Evolutionary conservation across 2,888 invertebrate species (phyloP).

Genomic region (Amblyjoppa proteus): DNA sequence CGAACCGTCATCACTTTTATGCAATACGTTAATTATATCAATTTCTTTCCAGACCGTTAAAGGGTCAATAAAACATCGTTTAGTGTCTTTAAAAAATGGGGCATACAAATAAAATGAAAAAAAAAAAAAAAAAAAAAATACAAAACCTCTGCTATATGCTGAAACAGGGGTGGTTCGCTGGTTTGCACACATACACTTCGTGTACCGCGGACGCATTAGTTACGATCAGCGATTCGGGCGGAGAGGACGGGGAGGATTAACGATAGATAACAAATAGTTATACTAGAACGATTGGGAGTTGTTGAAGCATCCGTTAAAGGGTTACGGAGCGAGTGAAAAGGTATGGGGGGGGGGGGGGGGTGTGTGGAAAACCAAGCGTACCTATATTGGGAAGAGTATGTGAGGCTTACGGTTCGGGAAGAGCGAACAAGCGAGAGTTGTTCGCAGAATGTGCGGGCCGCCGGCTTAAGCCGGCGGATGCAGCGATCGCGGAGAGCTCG

Average conservation of each 20-base stretch:
- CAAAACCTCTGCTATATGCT: conserved; percentile 13
- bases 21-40: too few relatives aligned
- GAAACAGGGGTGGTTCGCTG: conserved; percentile 49
- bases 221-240: conserved; percentile 73
- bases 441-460: conserved; percentile 38
- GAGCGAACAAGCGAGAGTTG: conserved; percentile 43
- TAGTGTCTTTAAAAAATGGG: not conserved
- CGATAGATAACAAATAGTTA: conserved; percentile 81
- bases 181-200: conserved; percentile 57
- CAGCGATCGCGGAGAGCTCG: conserved; percentile 46
- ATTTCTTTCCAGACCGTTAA: too few relatives aligned
- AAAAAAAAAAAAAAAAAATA: conserved; percentile 19
- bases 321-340: conserved; percentile 53
- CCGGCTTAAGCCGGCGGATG: conserved; percentile 52
- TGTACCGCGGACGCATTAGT: conserved; percentile 70
- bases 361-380: conserved; percentile 2
- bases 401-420: conserved; percentile 17
- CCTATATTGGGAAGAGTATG: conserved; percentile 2
- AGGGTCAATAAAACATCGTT: not conserved
- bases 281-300: conserved; percentile 80
- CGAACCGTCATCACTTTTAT: too few relatives aligned
- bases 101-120: not conserved
- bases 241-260: conserved; percentile 75
- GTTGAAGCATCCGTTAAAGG: conserved; percentile 78
- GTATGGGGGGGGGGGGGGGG: not conserved